Base-by-base conservation (phyloP, 2,888 invertebrate genomes). In the Phortica magna region DNA sequence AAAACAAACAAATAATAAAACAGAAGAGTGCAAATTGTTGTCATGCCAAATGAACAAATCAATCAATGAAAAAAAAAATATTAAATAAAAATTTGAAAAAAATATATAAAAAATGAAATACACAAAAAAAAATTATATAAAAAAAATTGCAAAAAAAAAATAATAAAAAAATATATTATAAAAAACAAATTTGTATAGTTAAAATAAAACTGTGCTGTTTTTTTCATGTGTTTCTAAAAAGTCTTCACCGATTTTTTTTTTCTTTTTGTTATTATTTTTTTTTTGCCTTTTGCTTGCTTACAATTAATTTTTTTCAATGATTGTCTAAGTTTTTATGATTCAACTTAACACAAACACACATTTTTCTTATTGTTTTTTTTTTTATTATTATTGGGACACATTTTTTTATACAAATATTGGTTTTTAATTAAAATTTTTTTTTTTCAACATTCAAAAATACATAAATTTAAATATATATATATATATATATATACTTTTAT, bases 241-340 rank as follows among this genome's bases (percentile, higher is more conserved):
- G 79, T 79, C 78, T 83, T 83, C 80, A 81, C 82, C 84, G 84
- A 81, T 82, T 80, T 67, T 70, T 67, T 67, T 14, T 42, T 39
- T 67, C 7, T 67, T 67, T 64, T 5, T 14, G 12, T 12, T 57
- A 6, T n/a, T n/a, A n/a, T n/a, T n/a, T n/a, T n/a, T n/a, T 48
- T 9, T 48, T 2, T 14, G 48, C 14, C 14, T 48, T 48, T 48
- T 2, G 48, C 9, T 48, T 48, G 48, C 9, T 48, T 9, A 12
- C 2, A 17, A 14, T 17, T 64, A 39, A 5, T 9, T 31, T 2
- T 7, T 14, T 31, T 31, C 39, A 12, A 3, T 10, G 10, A 31
- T 64, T 31, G 5, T 64, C 14, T 64, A 9, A 19, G 10, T 17
- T 19, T 59, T 48, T 48, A 48, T 48, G 48, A 48, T 48, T 48